These are phyloP conservation scores for Bombus ignitus DNA, from an alignment of 1,140 invertebrate species.

Conservation along the genomic window DNA sequence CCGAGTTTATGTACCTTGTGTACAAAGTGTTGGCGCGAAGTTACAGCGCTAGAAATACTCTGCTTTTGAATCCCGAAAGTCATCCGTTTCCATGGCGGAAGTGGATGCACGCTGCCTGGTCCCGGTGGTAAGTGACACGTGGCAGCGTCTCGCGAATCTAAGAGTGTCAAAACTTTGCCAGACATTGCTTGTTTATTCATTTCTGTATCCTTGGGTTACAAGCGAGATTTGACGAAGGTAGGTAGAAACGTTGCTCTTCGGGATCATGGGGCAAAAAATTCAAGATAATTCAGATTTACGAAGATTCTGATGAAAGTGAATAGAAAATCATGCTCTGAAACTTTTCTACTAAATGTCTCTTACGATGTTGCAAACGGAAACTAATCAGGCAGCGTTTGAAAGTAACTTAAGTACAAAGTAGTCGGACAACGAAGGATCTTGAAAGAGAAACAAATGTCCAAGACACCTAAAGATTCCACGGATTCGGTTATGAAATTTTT, in stretches of 20 bases:
- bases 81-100: constrained; percentile 48
- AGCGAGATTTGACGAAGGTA: too few relatives aligned
- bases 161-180: constrained; percentile 29
- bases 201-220: neutral
- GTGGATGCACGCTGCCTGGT: constrained; percentile 9
- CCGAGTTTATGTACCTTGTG: constrained; percentile 64
- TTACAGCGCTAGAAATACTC: constrained; percentile 61
- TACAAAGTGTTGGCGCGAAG: constrained; percentile 58
- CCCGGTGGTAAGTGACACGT: neutral
- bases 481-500: neutral
- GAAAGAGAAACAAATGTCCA: too few relatives aligned
- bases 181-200: constrained; percentile 1
- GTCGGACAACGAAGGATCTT: too few relatives aligned
- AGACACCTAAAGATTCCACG: neutral
- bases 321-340: neutral
- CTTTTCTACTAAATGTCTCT: too few relatives aligned
- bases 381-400: too few relatives aligned
- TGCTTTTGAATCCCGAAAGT: constrained; percentile 61
- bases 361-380: too few relatives aligned
- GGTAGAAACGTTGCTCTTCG: neutral
- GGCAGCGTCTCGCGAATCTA: neutral
- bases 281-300: neutral
- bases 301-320: neutral
- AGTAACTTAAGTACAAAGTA: too few relatives aligned
- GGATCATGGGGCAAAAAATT: neutral